phyloP scores from a whole-genome alignment of 2,113 vertebrate species.

The Corapipo altera region DNA sequence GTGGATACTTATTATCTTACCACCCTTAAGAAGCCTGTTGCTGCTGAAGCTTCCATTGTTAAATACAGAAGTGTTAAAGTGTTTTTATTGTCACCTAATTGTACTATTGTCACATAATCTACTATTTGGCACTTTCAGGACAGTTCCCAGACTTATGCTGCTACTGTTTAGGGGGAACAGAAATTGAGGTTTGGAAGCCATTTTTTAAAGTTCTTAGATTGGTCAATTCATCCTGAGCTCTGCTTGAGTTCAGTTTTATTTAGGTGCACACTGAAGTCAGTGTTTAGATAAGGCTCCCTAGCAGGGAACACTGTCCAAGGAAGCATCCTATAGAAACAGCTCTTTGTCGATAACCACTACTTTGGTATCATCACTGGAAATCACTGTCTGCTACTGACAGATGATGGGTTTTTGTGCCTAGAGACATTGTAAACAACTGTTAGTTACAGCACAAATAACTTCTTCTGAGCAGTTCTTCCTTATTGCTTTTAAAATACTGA shows the following conservation, averaged over 20 bases:
- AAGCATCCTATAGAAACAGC: background rate
- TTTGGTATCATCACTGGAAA: background rate
- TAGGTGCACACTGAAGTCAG: background rate
- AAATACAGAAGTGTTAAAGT: fast-evolving
- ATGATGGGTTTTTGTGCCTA: background rate
- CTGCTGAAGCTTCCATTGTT: background rate
- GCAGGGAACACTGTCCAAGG: background rate
- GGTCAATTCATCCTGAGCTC: background rate
- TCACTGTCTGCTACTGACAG: background rate
- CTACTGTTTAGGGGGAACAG: background rate
- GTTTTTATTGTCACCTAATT: background rate
- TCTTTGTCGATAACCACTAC: background rate
- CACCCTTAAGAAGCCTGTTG: background rate
- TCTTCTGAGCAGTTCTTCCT: background rate
- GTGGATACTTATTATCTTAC: background rate
- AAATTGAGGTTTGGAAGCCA: background rate
- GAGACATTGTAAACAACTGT: background rate
- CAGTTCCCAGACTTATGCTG: background rate
- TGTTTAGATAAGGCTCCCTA: background rate
- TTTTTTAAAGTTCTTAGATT: background rate
- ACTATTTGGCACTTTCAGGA: background rate
- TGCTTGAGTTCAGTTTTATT: background rate
- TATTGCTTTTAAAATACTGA: background rate
- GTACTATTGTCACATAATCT: background rate
- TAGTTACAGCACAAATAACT: constrained; percentile 42